Percentiles rank a stretch among this genome's conserved stretches.
Conservation (phyloP, 2,888 invertebrate genomes). For the Crematogaster levior region DNA sequence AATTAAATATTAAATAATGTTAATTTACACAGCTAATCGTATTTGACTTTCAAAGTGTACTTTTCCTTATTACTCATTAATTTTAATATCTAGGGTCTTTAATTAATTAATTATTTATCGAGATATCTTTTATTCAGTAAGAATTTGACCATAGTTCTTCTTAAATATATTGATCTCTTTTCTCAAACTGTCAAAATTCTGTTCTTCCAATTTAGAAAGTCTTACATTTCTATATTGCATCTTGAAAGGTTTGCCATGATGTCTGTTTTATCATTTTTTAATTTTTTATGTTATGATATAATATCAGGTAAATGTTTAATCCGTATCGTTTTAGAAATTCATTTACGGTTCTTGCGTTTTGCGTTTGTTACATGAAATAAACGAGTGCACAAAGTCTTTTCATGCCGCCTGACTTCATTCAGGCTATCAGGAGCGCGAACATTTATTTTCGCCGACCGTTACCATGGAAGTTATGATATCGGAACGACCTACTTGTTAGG, state of each 20-base stretch:
- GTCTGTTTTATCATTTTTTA: not conserved
- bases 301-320: not conserved
- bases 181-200: not conserved
- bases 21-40: too few species aligned
- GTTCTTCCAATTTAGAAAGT: not conserved
- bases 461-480: slow-evolving; percentile 63
- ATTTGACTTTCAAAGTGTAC: too few species aligned
- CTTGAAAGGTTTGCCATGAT: not conserved
- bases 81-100: too few species aligned
- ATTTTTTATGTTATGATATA: not conserved
- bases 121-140: slow-evolving; percentile 38
- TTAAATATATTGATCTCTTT: slow-evolving; percentile 4
- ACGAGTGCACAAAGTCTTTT: slow-evolving; percentile 46
- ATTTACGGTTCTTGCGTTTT: slow-evolving; percentile 7
- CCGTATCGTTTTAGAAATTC: slow-evolving; percentile 8
- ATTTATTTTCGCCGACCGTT: slow-evolving; percentile 63
- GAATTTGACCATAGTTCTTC: slow-evolving; percentile 28
- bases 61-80: too few species aligned
- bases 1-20: too few species aligned
- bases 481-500: slow-evolving; percentile 65
- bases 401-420: slow-evolving; percentile 54
- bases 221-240: not conserved
- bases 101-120: too few species aligned
- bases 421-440: slow-evolving; percentile 53
- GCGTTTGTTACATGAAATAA: slow-evolving; percentile 20